These are phyloP conservation scores for Chromoteleia sp. DNA, from an alignment of 2,888 invertebrate genomes.

Conservation along the genomic window DNA sequence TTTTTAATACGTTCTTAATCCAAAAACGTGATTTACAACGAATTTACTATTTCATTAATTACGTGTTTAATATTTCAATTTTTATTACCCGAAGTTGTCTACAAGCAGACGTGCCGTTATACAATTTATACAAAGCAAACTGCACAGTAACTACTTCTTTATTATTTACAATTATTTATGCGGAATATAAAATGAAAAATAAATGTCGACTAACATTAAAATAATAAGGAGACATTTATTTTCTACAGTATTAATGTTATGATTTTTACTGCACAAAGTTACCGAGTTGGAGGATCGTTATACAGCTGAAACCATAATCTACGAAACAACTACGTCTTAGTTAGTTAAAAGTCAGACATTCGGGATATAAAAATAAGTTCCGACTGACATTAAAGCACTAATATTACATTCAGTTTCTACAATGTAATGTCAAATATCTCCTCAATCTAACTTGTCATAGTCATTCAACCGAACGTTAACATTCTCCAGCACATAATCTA, in stretches of 20 bases:
- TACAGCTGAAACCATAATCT: too few relatives aligned
- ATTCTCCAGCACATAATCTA: slow-evolving; percentile 27
- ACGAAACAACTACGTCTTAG: too few relatives aligned
- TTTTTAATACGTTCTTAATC: slow-evolving; percentile 19
- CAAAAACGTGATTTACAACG: slow-evolving; percentile 1
- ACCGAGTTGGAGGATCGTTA: too few relatives aligned
- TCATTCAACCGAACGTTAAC: slow-evolving; percentile 27
- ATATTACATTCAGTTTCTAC: slow-evolving; percentile 15
- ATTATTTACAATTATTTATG: too few relatives aligned
- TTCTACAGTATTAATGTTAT: slow-evolving; percentile 1
- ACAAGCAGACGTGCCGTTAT: too few relatives aligned
- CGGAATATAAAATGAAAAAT: slow-evolving; percentile 11
- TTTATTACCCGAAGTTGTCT: slow-evolving; percentile 3
- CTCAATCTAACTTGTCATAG: slow-evolving; percentile 21
- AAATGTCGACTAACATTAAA: slow-evolving; percentile 5
- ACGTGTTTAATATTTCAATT: slow-evolving; percentile 11
- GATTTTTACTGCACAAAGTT: too few relatives aligned
- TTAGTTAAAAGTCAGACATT: too few relatives aligned
- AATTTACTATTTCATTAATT: slow-evolving; percentile 15
- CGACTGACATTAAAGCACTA: slow-evolving; percentile 7
- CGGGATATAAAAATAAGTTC: neutral
- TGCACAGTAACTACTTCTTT: too few relatives aligned
- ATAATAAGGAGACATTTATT: slow-evolving; percentile 3
- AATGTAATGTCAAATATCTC: slow-evolving; percentile 35
- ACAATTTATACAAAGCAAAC: too few relatives aligned